phyloP scores from a whole-genome alignment of 2,113 vertebrate genomes.

The Rhinoptilus africanus region DNA sequence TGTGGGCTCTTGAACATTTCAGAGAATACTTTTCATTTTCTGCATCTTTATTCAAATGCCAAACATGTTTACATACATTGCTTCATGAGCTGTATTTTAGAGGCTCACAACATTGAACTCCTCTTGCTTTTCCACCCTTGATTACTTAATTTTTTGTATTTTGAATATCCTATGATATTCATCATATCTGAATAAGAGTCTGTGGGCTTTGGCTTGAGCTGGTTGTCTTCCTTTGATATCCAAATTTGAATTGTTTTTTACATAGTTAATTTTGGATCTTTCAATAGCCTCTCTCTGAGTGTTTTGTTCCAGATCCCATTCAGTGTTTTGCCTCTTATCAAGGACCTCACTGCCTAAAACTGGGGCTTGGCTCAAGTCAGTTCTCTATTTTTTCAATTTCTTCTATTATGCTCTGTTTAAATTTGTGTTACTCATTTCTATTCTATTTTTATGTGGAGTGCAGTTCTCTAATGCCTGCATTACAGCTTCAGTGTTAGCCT shows the following conservation, averaged over 20 bases:
- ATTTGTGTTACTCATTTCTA: neutral
- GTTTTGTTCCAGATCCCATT: neutral
- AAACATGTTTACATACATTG: neutral
- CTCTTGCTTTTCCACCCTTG: neutral
- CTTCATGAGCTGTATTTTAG: neutral
- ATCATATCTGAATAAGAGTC: neutral
- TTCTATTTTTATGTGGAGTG: neutral
- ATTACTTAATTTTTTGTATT: neutral
- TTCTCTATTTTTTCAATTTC: neutral
- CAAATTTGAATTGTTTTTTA: neutral
- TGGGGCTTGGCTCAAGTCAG: neutral
- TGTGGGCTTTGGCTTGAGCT: neutral
- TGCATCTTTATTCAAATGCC: neutral
- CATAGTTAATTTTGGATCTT: neutral
- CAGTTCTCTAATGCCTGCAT: neutral
- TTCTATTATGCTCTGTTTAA: neutral
- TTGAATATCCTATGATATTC: neutral
- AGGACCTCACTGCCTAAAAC: neutral
- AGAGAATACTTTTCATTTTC: neutral
- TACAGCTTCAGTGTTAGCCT: neutral
- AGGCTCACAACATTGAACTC: neutral
- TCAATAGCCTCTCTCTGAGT: neutral
- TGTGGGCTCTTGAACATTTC: neutral
- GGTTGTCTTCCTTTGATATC: neutral
- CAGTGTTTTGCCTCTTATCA: neutral